These are phyloP conservation scores for Cyaniris semiargus DNA, from an alignment of 2,888 invertebrate species.

Conservation along the genomic window DNA sequence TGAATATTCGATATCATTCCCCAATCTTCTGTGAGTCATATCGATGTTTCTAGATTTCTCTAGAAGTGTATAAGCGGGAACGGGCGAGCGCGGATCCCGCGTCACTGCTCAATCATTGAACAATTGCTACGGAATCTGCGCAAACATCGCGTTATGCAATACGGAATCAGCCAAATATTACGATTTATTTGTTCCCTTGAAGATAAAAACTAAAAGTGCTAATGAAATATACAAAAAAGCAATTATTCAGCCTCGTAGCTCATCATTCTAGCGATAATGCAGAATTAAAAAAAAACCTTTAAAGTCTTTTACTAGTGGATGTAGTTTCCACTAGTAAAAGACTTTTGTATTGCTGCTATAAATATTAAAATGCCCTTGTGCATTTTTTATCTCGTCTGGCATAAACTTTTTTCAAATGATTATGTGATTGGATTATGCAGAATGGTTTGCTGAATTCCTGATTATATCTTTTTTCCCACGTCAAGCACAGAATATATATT, in stretches of 20 bases:
- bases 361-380: too few species aligned
- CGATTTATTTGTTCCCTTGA: not conserved
- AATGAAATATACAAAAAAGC: too few species aligned
- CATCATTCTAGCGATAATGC: too few species aligned
- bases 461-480: not conserved
- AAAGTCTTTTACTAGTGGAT: too few species aligned
- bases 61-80: conserved; percentile 39
- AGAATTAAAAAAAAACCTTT: too few species aligned
- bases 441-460: not conserved
- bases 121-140: conserved; percentile 59
- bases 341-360: too few species aligned
- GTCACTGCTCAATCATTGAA: conserved; percentile 69
- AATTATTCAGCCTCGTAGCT: too few species aligned
- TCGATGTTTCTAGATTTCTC: conserved; percentile 35
- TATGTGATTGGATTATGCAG: too few species aligned
- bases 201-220: not conserved
- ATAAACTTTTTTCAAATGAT: too few species aligned
- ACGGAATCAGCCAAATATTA: conserved; percentile 36
- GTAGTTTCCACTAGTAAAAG: too few species aligned
- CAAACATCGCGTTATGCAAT: conserved; percentile 50
- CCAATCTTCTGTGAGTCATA: not conserved
- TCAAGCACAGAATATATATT: too few species aligned
- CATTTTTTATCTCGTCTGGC: too few species aligned
- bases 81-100: conserved; percentile 40
- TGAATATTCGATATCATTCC: not conserved